These are phyloP conservation scores for Sanderia malayensis DNA, from an alignment of 30 jellyfish, hydroid and myxozoan species.

Conservation along the genomic window DNA sequence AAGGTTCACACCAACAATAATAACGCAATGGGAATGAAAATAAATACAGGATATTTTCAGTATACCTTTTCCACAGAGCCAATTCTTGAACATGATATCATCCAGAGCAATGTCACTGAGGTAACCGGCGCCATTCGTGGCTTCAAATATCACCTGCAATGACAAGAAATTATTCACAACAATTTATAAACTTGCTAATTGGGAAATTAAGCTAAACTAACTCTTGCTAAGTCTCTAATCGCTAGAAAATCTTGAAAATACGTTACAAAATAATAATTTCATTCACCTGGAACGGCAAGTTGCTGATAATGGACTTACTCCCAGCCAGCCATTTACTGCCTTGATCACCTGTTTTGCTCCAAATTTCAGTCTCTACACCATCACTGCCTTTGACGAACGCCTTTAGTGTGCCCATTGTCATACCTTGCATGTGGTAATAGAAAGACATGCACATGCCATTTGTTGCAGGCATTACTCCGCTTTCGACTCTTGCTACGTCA, in stretches of 20 bases:
- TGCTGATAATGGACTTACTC: conserved; percentile 13
- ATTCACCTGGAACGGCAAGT: neutral
- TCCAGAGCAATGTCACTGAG: conserved; percentile 60
- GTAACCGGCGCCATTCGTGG: conserved; percentile 31
- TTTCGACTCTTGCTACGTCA: conserved; percentile 61
- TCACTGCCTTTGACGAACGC: conserved; percentile 14
- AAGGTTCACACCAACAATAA: too few species aligned
- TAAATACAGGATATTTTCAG: too few species aligned
- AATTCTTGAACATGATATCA: conserved; percentile 16
- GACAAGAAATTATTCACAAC: neutral
- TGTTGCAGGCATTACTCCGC: conserved; percentile 35
- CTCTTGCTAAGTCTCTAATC: too few species aligned
- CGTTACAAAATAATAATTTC: too few species aligned
- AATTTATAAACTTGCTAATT: too few species aligned
- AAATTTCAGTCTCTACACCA: conserved; percentile 25
- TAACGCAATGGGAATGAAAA: too few species aligned
- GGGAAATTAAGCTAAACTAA: too few species aligned
- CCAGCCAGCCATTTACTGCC: conserved; percentile 58
- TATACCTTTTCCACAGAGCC: conserved; percentile 22
- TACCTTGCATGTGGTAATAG: conserved; percentile 82
- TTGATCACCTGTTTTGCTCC: conserved; percentile 75
- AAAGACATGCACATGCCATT: conserved; percentile 57
- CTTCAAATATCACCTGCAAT: conserved; percentile 36
- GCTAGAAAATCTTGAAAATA: too few species aligned
- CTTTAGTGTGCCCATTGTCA: conserved; percentile 43